Conservation (phyloP, 2,113 vertebrate species). For the Aythya baeri region DNA sequence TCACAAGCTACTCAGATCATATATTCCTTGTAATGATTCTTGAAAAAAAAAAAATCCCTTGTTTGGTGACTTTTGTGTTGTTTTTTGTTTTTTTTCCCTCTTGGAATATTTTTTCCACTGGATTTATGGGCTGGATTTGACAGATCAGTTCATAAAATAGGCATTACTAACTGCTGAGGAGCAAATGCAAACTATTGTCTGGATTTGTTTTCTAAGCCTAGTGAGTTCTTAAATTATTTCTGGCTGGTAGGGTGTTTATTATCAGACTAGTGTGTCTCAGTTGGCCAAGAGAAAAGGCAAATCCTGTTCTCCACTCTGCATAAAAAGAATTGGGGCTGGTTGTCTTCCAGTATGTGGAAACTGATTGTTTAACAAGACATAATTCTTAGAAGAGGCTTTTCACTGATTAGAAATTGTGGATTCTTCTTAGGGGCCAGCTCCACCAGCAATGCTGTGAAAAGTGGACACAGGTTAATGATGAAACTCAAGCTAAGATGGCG, state of each 20-base stretch:
- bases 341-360: background rate
- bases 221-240: background rate
- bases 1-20: background rate
- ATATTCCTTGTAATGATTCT: background rate
- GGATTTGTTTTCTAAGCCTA: background rate
- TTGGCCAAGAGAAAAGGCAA: background rate
- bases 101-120: background rate
- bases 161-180: background rate
- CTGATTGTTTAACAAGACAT: background rate
- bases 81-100: background rate
- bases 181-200: background rate
- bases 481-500: conserved; percentile 98
- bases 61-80: background rate
- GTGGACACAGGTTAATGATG: conserved; percentile 95
- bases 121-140: background rate
- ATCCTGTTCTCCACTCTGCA: background rate
- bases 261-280: background rate
- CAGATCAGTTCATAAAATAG: background rate
- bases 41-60: background rate
- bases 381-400: background rate
- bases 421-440: conserved; percentile 90
- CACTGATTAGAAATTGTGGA: background rate
- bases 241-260: background rate
- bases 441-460: conserved; percentile 99
- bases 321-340: background rate